Evolutionary conservation across 92 coral and sea anemone species (phyloP).

Genomic region (Paramuricea clavata): DNA sequence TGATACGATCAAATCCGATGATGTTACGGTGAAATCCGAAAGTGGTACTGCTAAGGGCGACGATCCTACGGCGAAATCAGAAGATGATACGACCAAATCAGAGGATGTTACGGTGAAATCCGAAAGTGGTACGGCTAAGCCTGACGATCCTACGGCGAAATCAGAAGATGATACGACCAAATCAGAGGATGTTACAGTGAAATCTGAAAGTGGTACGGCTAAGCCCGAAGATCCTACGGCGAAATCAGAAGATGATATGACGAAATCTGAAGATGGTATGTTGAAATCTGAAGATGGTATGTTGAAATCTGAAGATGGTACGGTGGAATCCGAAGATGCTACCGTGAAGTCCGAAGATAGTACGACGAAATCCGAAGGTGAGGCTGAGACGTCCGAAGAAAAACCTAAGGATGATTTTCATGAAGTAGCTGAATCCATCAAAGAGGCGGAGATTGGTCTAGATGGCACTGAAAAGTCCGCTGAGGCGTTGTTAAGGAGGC

Average conservation of each 20-base stretch:
- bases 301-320: neutral
- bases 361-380: neutral
- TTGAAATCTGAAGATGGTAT: neutral
- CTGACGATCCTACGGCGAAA: neutral
- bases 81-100: neutral
- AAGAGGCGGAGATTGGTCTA: slow-evolving; percentile 78
- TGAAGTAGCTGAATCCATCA: slow-evolving; percentile 75
- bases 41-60: neutral
- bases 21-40: neutral
- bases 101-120: neutral
- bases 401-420: slow-evolving; percentile 78
- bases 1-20: neutral
- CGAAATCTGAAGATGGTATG: neutral
- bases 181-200: neutral
- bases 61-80: neutral
- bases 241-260: neutral
- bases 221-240: slow-evolving; percentile 1
- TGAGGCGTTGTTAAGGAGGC: slow-evolving; percentile 75
- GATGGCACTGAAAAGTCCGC: slow-evolving; percentile 78
- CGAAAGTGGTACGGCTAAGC: neutral
- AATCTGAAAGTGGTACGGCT: neutral
- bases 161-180: neutral
- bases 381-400: slow-evolving; percentile 13
- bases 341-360: slow-evolving; percentile 4
- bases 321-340: neutral